Base-by-base conservation (phyloP, 2,113 vertebrate species). In the Elanus axillaris region DNA sequence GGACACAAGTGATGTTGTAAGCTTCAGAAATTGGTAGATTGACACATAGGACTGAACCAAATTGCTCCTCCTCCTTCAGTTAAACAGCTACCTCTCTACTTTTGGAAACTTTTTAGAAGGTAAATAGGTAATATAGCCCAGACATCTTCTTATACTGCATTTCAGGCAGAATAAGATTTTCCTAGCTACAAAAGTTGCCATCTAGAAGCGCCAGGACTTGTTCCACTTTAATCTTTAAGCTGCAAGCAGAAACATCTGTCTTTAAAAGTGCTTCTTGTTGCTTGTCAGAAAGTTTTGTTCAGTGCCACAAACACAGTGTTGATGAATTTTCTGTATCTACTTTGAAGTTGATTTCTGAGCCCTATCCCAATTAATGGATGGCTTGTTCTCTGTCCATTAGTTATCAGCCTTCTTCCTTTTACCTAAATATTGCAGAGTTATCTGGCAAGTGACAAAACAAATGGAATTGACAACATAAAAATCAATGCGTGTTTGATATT, bases 401-500 rank as follows among this genome's bases (percentile, higher is more conserved):
- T 90, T 87, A 68, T 75, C 86, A 63, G 31, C 66, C 67, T 50
- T 48, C 53, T n/a, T 80, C 25, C 62, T 72, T 96, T 96, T 55
- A 92, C 32, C 32, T 62, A 94, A 93, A 87, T 75, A 73, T 53
- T 85, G 67, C 64, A 63, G 59, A 90, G 56, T 52, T 74, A 64
- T 95, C 91, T 95, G 66, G 52, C 67, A 94, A 82, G 91, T 96
- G 96, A 96, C 94, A 97, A 91, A 89, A 78, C 92, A 94, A 98
- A 98, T 96, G 68, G 90, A 97, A 96, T 80, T 90, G 94, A 97
- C 88, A 96, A 71, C 48, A 64, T 74, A 96, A 96, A 97, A 98
- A 97, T 98, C 96, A 88, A 95, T 98, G 67, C 69, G 47, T 89
- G 79, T 96, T 94, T 98, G 96, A 98, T 98, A 96, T 96, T 98